Evolutionary conservation across 92 coral and sea anemone species (phyloP).

Genomic region (Zoanthus solanderi): DNA sequence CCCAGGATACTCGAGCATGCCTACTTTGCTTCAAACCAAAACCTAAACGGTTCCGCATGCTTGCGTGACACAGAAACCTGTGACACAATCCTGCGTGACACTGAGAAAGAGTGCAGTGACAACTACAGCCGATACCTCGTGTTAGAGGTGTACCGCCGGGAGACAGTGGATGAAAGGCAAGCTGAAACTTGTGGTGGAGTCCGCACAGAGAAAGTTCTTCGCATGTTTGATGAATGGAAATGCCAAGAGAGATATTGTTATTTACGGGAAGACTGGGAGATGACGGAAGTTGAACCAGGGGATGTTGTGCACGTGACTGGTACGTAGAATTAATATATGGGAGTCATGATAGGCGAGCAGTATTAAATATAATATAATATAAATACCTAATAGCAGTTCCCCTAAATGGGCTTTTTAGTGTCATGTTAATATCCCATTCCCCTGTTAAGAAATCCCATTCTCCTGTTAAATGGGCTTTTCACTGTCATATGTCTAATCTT

Average conservation of each 20-base stretch:
- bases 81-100: conserved; percentile 2
- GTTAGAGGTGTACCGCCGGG: conserved; percentile 92
- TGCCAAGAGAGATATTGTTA: conserved; percentile 84
- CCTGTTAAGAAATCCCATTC: too few relatives aligned
- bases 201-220: conserved; percentile 88
- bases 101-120: conserved; percentile 16
- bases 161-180: conserved; percentile 58
- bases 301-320: conserved; percentile 96
- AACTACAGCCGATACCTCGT: conserved; percentile 87
- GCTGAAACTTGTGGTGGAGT: conserved; percentile 56
- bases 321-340: neutral
- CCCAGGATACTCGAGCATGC: conserved; percentile 3
- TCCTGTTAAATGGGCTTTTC: too few relatives aligned
- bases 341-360: neutral
- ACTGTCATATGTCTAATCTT: too few relatives aligned
- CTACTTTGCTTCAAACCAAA: neutral
- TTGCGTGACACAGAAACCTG: neutral
- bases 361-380: too few relatives aligned
- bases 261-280: conserved; percentile 94
- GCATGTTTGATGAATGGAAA: conserved; percentile 83
- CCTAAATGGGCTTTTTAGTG: too few relatives aligned
- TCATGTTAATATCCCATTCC: too few relatives aligned
- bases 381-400: too few relatives aligned
- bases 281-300: conserved; percentile 97
- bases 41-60: conserved; percentile 3